Base-by-base conservation (phyloP, 2,113 vertebrate species). In the Lycocorax pyrrhopterus region DNA sequence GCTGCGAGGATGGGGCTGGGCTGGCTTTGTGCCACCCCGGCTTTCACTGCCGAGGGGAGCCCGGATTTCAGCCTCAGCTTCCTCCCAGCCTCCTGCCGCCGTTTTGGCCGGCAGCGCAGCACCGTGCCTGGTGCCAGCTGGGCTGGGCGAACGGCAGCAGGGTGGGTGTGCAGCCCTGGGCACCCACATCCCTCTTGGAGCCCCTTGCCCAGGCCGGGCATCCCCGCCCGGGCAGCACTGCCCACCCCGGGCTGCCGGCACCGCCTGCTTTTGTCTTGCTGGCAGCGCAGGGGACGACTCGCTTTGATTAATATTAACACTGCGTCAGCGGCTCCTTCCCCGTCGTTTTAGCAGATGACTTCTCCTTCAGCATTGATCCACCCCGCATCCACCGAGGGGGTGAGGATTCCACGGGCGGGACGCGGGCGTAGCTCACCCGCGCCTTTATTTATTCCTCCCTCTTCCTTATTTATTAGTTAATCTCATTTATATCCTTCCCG, bases 291-390 rank as follows among this genome's bases (percentile, higher is more conserved):
- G 72, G 75, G 77, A 49, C 4, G 29, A 2, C 16, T 30, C 2
- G 9, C 74, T 92, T 39, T 92, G 87, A 88, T 94, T 83, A 89
- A 75, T 53, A 97, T 95, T 91, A 91, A 67, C 79, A 32, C 69
- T 32, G 67, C 20, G 26, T 37, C 77, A 20, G 83, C 27, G 3
- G 86, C 77, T 89, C 91, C 94, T 71, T 86, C 89, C 84, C 72
- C 60, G 22, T 19, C 18, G 14, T 13, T 84, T 56, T 6, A 72
- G 84, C 87, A 76, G 52, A 89, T 64, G 75, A 37, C 67, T 84
- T 89, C 92, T 93, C 63, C 89, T 97, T 91, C 96, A 89, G 97
- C 96, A 80, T 78, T 27, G 96, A 97, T 97, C 98, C 76, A 16
- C 91, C 93, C 83, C 72, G 85, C 56, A 83, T 88, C 89, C 91